A percentile compares a stretch with the other conserved stretches of the same genome.
phyloP scores from a whole-genome alignment of 2,888 invertebrate species.

The Macrosiphum euphorbiae region DNA sequence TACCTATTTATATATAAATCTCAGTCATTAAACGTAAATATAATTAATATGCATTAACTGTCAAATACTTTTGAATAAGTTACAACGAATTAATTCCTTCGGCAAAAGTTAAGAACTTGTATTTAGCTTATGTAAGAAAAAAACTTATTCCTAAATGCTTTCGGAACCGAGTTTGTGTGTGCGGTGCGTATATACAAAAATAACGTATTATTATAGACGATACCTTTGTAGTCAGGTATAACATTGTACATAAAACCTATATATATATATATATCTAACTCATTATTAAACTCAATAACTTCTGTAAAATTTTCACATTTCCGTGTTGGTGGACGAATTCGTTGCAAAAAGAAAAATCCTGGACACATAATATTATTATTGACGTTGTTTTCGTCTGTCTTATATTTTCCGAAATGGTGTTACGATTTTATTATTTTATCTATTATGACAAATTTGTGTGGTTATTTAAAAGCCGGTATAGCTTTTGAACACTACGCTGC shows the following conservation, averaged over 20 bases:
- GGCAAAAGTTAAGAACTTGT: neutral
- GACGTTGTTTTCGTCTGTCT: neutral
- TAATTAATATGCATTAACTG: neutral
- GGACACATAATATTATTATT: neutral
- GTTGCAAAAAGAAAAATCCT: neutral
- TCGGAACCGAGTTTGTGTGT: neutral
- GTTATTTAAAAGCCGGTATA: neutral
- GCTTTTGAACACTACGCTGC: neutral
- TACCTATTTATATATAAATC: neutral
- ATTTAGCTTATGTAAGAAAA: neutral
- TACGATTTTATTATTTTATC: neutral
- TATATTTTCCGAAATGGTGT: neutral
- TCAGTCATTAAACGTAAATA: neutral
- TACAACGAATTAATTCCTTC: neutral
- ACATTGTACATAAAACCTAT: neutral
- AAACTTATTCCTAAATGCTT: conserved; percentile 9
- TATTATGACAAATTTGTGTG: neutral
- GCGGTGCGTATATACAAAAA: neutral
- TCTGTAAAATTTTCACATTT: neutral
- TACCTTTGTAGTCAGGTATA: neutral
- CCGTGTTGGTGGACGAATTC: neutral
- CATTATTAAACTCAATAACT: neutral
- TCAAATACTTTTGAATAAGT: conserved; percentile 25
- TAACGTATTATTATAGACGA: neutral
- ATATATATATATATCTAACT: no score